phyloP scores from a whole-genome alignment of 2,888 invertebrate genomes.

The Spodoptera exigua region DNA sequence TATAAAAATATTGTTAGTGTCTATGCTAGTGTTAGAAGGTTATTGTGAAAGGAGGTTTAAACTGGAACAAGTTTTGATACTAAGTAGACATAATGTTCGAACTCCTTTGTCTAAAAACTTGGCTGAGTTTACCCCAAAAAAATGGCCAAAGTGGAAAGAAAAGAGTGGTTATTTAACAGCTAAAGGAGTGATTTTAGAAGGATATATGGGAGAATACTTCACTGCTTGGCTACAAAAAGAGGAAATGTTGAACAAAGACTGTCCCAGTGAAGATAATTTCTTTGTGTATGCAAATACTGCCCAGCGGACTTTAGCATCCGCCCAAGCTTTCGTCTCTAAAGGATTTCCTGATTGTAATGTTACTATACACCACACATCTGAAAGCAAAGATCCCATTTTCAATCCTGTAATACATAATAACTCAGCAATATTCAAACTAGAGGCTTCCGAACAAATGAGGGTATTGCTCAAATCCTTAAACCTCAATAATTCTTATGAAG shows the following conservation, averaged over 20 bases:
- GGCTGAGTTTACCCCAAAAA: constrained; percentile 67
- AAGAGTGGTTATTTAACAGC: constrained; percentile 73
- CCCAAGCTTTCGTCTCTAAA: constrained; percentile 73
- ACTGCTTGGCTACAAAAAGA: constrained; percentile 67
- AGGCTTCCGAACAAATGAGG: constrained; percentile 71
- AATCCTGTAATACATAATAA: constrained; percentile 77
- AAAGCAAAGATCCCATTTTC: constrained; percentile 73
- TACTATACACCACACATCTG: constrained; percentile 69
- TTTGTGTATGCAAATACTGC: constrained; percentile 79
- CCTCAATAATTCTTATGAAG: constrained; percentile 68
- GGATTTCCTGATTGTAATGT: constrained; percentile 78
- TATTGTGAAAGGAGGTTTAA: constrained; percentile 34
- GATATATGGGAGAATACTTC: constrained; percentile 76
- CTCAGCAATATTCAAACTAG: constrained; percentile 65
- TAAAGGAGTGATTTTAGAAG: constrained; percentile 76
- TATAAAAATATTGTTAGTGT: constrained; percentile 23
- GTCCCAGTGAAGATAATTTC: constrained; percentile 72
- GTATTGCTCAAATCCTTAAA: constrained; percentile 63
- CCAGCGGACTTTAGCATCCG: constrained; percentile 77
- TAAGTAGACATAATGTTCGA: constrained; percentile 79
- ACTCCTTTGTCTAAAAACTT: constrained; percentile 76
- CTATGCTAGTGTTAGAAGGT: constrained; percentile 26
- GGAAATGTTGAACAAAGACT: constrained; percentile 61
- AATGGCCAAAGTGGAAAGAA: constrained; percentile 77
- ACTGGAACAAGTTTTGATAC: constrained; percentile 73